Percentiles rank a stretch among this genome's conserved stretches.
Evolutionary conservation across 2,888 invertebrate genomes (phyloP).

Genomic region (Himalopsyche japonica): DNA sequence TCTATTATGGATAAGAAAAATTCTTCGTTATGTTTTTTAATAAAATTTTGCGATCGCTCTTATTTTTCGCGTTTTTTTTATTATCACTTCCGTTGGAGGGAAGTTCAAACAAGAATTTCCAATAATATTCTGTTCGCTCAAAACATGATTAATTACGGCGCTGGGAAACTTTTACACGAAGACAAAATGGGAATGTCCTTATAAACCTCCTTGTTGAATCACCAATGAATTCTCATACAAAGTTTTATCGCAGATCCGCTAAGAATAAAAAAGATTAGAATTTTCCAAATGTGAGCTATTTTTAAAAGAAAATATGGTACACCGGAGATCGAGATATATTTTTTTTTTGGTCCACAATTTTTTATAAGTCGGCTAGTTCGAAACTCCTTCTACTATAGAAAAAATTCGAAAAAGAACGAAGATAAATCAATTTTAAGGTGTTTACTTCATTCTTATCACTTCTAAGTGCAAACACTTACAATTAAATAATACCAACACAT

Average conservation of each 20-base stretch:
- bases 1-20: neutral
- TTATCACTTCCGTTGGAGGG: neutral
- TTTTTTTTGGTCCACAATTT: no score
- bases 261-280: neutral
- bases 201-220: conserved; percentile 12
- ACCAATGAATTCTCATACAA: conserved; percentile 27
- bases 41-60: neutral
- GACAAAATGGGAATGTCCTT: conserved; percentile 24
- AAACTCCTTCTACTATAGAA: no score
- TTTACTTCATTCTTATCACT: no score
- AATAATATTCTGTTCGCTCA: conserved; percentile 31
- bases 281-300: neutral
- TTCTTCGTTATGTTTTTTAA: neutral
- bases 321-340: no score
- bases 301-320: no score
- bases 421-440: no score
- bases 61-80: neutral
- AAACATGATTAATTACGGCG: conserved; percentile 32
- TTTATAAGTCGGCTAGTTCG: no score
- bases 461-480: no score
- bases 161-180: conserved; percentile 21
- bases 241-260: conserved; percentile 21
- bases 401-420: no score
- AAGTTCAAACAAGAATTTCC: conserved; percentile 33
- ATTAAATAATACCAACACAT: no score